Evolutionary conservation across 23 tunicate species (phyloP).

Genomic region (Aplidium turbinatum): DNA sequence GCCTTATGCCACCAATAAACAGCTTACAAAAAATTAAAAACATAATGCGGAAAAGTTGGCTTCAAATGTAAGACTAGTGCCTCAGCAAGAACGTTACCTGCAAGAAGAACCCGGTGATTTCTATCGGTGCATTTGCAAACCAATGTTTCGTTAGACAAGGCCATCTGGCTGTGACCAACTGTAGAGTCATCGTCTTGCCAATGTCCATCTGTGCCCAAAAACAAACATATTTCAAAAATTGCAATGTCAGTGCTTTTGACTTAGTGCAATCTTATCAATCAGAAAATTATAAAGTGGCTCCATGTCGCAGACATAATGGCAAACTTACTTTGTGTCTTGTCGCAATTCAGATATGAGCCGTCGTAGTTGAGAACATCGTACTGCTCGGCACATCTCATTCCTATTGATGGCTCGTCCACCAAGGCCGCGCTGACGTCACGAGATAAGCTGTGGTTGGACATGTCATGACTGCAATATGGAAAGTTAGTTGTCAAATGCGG

Average conservation of each 20-base stretch:
- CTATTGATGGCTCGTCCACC: constrained; percentile 49
- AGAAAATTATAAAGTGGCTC: too few relatives aligned
- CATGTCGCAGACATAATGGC: too few relatives aligned
- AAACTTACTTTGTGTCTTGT: constrained; percentile 26
- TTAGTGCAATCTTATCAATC: too few relatives aligned
- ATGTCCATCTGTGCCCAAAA: neutral
- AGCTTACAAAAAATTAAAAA: too few relatives aligned
- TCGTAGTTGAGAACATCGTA: constrained; percentile 48
- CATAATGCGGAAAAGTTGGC: too few relatives aligned
- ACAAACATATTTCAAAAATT: neutral
- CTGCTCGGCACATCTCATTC: constrained; percentile 74
- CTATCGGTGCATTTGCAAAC: constrained; percentile 50
- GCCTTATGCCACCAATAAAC: too few relatives aligned
- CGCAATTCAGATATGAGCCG: constrained; percentile 32
- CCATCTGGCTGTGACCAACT: constrained; percentile 37
- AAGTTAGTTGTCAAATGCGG: too few relatives aligned
- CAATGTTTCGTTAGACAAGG: constrained; percentile 18
- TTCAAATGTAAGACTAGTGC: too few relatives aligned
- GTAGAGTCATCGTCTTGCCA: constrained; percentile 15
- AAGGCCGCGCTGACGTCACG: constrained; percentile 41
- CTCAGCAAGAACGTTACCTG: too few relatives aligned
- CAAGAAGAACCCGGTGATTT: constrained; percentile 57
- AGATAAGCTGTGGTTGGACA: constrained; percentile 23
- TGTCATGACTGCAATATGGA: constrained; percentile 59
- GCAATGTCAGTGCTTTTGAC: too few relatives aligned